These are phyloP conservation scores for Pan paniscus DNA, from an alignment of 2,113 vertebrate species.

Conservation along the genomic window DNA sequence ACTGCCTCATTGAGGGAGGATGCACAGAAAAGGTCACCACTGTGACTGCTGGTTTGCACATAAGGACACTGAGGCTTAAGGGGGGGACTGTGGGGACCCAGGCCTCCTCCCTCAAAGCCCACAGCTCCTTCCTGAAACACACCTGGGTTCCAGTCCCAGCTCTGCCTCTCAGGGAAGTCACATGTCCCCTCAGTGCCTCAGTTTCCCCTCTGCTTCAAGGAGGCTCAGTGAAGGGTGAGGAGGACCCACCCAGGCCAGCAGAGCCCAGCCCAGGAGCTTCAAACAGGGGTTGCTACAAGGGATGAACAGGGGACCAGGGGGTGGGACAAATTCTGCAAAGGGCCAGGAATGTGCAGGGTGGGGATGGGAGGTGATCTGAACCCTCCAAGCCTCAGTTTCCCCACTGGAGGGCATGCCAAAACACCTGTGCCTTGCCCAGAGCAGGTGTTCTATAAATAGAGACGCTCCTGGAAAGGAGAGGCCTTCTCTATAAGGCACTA, in stretches of 20 bases:
- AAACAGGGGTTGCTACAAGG: background rate
- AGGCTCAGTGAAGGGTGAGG: rapidly evolving
- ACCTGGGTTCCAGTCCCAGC: background rate
- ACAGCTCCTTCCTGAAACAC: background rate
- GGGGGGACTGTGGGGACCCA: rapidly evolving
- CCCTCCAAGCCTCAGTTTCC: background rate
- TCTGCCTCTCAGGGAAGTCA: background rate
- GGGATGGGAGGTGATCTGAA: background rate
- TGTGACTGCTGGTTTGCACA: background rate
- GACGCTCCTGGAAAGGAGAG: background rate
- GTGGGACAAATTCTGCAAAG: background rate
- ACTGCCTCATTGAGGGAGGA: background rate
- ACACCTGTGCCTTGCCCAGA: background rate
- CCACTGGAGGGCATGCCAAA: background rate
- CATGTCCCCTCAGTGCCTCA: background rate
- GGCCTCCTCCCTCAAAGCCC: too few species aligned
- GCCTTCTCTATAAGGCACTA: background rate
- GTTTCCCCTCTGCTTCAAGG: background rate
- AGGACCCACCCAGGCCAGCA: background rate
- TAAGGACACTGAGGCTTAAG: background rate
- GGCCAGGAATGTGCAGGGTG: background rate
- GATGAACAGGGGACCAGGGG: background rate
- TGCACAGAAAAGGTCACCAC: rapidly evolving
- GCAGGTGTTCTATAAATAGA: background rate
- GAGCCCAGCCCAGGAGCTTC: background rate